Evolutionary conservation across 2,113 vertebrate species (phyloP), one percentile per base, ranked within the genome.

Genomic region (Pedetes capensis): DNA sequence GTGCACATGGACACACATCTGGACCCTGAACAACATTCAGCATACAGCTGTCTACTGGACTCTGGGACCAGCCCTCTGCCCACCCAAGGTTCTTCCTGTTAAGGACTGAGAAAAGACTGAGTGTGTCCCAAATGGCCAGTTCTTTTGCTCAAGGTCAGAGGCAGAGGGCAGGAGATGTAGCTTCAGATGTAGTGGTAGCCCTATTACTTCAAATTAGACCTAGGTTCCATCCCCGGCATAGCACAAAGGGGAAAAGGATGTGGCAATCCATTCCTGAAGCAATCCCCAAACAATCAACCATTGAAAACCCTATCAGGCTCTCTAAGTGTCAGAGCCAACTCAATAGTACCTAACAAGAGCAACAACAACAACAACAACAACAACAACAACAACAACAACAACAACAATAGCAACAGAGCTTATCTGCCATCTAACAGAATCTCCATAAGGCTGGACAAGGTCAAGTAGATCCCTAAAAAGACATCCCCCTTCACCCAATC

Each of bases 161-260:
- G 6, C 63, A 57, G 57, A 88, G 12, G 27, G 11, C 59, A 29
- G 27, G 51, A 82, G 51, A 68, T 49, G 20, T 11, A 1, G 57
- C n/a, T 34, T 63, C 44, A 74, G 51, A 93, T 75, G 95, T 95
- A 80, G 83, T 93, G 92, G 96, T 78, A 5, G 49, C 34, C 29
- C 3, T 53, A 1, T 11, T n/a, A 59, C 53, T 51, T 80, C 59
- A 66, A 75, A 85, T 47, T 16, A 64, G 59, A 17, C 20, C 23
- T 12, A 25, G 11, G 1, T 51, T 51, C 51, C 8, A 51, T 10
- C 51, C 14, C 51, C 8, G 14, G 51, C 14, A 51, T 10, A 10
- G 51, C 51, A 59, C 8, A 51, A 51, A 51, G 14, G 14, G 14
- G 14, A 51, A 51, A 51, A 51, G n/a, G n/a, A n/a, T n/a, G n/a